Evolutionary conservation across 2,113 vertebrate species (phyloP).

Genomic region (Psammodynastes pulverulentus): DNA sequence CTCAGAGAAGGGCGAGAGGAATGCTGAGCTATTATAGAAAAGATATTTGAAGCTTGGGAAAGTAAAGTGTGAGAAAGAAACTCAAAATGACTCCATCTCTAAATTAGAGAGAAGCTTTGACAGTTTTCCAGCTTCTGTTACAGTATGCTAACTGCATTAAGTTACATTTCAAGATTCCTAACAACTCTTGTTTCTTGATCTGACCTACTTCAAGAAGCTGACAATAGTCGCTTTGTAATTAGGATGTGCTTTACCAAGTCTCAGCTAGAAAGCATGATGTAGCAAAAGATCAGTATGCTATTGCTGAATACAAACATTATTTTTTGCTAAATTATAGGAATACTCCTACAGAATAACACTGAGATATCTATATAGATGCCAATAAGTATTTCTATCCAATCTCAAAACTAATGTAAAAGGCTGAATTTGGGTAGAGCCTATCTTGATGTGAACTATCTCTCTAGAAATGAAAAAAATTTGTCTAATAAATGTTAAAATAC

Average conservation of each 20-base stretch:
- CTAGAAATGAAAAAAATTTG: not conserved
- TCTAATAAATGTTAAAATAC: not conserved
- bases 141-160: not conserved
- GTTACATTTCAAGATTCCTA: not conserved
- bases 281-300: constrained; percentile 14
- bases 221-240: not conserved
- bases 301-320: constrained; percentile 29
- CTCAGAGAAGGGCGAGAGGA: not conserved
- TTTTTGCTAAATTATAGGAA: not conserved
- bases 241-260: not conserved
- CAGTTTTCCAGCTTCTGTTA: not conserved
- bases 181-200: not conserved
- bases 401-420: constrained; percentile 33
- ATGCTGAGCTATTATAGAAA: not conserved
- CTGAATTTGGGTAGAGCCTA: constrained; percentile 12
- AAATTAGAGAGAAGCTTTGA: not conserved
- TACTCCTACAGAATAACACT: not conserved
- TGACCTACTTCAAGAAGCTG: not conserved
- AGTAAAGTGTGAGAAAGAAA: not conserved
- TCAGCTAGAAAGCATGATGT: constrained; percentile 27
- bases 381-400: constrained; percentile 1
- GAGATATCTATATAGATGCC: constrained; percentile 1
- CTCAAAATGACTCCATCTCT: not conserved
- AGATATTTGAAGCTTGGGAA: not conserved
- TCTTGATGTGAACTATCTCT: not conserved